A percentile compares a stretch with the other conserved stretches of the same genome.
phyloP scores from a whole-genome alignment of 2,888 invertebrate genomes.

The Tethea ocularis region DNA sequence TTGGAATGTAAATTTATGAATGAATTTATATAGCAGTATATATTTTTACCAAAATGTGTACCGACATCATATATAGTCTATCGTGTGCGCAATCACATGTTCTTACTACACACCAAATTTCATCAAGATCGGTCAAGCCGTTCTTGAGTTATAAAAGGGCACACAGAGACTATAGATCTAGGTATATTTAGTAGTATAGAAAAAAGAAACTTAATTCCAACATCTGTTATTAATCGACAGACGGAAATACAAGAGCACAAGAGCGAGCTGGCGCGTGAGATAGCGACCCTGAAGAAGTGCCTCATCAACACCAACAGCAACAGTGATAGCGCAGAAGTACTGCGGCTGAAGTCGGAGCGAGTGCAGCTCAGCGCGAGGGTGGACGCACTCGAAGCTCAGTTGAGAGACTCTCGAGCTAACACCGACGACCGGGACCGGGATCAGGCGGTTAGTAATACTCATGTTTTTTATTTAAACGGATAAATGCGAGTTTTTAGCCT shows the following conservation, averaged over 20 bases:
- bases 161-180: too few species aligned
- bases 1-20: too few species aligned
- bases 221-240: constrained; percentile 39
- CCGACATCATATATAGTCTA: too few species aligned
- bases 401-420: constrained; percentile 29
- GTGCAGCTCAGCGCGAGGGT: constrained; percentile 36
- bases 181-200: too few species aligned
- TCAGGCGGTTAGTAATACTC: constrained; percentile 60
- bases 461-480: not conserved
- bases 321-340: constrained; percentile 53
- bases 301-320: constrained; percentile 26
- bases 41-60: too few species aligned
- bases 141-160: too few species aligned
- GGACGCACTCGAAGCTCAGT: constrained; percentile 31
- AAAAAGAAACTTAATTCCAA: too few species aligned
- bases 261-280: constrained; percentile 63
- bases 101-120: too few species aligned
- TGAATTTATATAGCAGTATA: too few species aligned
- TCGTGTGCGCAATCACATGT: too few species aligned
- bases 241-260: constrained; percentile 77
- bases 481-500: too few species aligned
- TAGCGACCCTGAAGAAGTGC: constrained; percentile 64
- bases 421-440: constrained; percentile 65
- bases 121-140: too few species aligned
- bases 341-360: constrained; percentile 47